Evolutionary conservation across 2,113 vertebrate genomes (phyloP).

Genomic region (Clinocottus analis): DNA sequence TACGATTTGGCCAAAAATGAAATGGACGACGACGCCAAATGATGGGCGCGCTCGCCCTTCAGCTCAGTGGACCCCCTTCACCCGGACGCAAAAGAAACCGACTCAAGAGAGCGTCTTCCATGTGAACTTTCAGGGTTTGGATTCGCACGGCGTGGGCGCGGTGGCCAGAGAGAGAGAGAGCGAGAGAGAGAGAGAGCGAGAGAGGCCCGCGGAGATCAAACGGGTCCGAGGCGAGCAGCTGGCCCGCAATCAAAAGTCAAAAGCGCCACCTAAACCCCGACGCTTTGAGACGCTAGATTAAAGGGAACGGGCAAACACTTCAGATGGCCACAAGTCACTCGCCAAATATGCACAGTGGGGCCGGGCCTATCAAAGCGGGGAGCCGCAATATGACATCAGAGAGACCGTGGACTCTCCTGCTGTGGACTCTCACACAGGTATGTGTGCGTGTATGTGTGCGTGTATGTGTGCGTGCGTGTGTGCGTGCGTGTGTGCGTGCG

Average conservation of each 20-base stretch:
- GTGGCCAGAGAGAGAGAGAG: too few species aligned
- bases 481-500: too few species aligned
- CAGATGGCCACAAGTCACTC: conserved; percentile 47
- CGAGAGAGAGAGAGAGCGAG: neutral
- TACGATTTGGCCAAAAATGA: neutral
- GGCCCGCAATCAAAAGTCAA: conserved; percentile 17
- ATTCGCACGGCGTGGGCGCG: conserved; percentile 16
- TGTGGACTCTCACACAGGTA: conserved; percentile 5
- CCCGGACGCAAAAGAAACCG: neutral
- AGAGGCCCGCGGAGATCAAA: conserved; percentile 20
- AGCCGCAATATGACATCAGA: conserved; percentile 42
- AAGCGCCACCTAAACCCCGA: conserved; percentile 31
- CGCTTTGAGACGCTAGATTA: conserved; percentile 54
- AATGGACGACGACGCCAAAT: neutral
- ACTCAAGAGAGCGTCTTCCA: neutral
- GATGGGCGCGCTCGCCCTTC: neutral
- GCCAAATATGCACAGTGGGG: conserved; percentile 43
- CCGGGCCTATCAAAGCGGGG: conserved; percentile 44
- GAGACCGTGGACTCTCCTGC: conserved; percentile 22
- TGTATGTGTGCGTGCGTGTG: conserved; percentile 2
- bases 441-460: neutral
- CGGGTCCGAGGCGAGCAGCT: conserved; percentile 14
- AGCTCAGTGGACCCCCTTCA: neutral
- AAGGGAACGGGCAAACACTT: conserved; percentile 43
- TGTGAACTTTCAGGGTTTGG: conserved; percentile 4